A percentile compares a stretch with the other conserved stretches of the same genome.
Evolutionary conservation across 2,888 invertebrate species (phyloP).

Genomic region (Petrophora chlorosata): DNA sequence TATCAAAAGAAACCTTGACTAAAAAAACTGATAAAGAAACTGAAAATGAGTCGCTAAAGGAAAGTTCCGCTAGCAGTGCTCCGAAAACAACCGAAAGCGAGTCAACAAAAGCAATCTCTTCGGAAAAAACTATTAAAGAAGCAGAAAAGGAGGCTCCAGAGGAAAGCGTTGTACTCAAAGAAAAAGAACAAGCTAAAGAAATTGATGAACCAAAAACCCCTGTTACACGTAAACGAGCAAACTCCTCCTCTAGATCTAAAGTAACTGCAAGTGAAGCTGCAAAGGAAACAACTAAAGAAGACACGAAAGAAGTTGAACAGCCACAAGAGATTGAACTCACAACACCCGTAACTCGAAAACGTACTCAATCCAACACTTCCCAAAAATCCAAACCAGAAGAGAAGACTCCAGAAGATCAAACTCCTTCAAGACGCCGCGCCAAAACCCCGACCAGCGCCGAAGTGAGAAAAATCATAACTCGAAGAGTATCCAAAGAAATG

Average conservation of each 20-base stretch:
- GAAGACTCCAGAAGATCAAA: slow-evolving; percentile 51
- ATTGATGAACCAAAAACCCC: slow-evolving; percentile 21
- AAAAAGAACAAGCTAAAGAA: slow-evolving; percentile 12
- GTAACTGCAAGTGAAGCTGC: slow-evolving; percentile 16
- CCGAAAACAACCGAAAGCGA: too few relatives aligned
- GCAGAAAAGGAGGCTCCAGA: not conserved
- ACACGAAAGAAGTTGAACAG: slow-evolving; percentile 27
- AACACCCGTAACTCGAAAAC: slow-evolving; percentile 62
- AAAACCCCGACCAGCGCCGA: slow-evolving; percentile 65
- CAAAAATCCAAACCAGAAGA: slow-evolving; percentile 53
- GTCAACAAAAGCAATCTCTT: too few relatives aligned
- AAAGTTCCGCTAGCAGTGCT: too few relatives aligned
- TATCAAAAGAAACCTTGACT: not conserved
- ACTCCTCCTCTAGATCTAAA: slow-evolving; percentile 22
- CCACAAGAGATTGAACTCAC: slow-evolving; percentile 39
- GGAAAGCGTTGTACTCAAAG: not conserved
- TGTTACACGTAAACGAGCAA: slow-evolving; percentile 27
- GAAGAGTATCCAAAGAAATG: slow-evolving; percentile 69
- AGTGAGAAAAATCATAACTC: slow-evolving; percentile 65
- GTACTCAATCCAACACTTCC: slow-evolving; percentile 59
- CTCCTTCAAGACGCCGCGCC: slow-evolving; percentile 48
- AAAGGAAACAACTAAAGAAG: slow-evolving; percentile 1
- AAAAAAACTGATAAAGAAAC: not conserved
- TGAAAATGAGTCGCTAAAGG: not conserved
- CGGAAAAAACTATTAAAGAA: not conserved